A percentile compares a stretch with the other conserved stretches of the same genome.
phyloP scores from a whole-genome alignment of 2,888 invertebrate species.

The Hyalella azteca region DNA sequence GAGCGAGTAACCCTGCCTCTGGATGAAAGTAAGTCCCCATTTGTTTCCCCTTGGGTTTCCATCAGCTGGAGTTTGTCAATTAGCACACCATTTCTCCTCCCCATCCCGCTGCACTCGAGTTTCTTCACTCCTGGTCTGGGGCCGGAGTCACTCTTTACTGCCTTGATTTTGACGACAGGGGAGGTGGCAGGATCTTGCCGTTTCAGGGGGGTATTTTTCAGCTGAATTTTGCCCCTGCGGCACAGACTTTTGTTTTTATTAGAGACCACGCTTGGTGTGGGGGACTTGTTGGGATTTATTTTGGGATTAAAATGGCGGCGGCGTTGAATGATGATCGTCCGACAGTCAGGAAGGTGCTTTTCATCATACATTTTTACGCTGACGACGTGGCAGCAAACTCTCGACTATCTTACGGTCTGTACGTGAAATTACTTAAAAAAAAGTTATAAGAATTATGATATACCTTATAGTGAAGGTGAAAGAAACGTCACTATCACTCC shows the following conservation, averaged over 20 bases:
- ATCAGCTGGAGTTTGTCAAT: background rate
- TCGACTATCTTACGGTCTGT: too few relatives aligned
- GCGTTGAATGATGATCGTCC: constrained; percentile 29
- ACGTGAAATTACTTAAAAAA: too few relatives aligned
- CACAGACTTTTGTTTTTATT: background rate
- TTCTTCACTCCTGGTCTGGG: background rate
- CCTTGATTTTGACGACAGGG: constrained; percentile 19
- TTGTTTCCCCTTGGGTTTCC: background rate
- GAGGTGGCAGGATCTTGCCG: background rate
- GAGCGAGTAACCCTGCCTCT: background rate
- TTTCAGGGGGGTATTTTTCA: background rate
- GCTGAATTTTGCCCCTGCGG: background rate
- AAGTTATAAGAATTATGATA: too few relatives aligned
- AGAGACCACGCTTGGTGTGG: background rate
- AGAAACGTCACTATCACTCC: too few relatives aligned
- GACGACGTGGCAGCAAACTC: too few relatives aligned
- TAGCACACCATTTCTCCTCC: background rate
- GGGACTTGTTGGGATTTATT: background rate
- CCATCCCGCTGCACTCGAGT: background rate
- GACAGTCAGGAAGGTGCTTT: constrained; percentile 16
- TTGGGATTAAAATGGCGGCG: background rate
- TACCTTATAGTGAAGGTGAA: too few relatives aligned
- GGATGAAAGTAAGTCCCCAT: background rate
- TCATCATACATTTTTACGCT: constrained; percentile 9
- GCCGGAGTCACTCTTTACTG: background rate